Conservation (phyloP, 2,888 invertebrate species). For the Drosophila mulleri region DNA sequence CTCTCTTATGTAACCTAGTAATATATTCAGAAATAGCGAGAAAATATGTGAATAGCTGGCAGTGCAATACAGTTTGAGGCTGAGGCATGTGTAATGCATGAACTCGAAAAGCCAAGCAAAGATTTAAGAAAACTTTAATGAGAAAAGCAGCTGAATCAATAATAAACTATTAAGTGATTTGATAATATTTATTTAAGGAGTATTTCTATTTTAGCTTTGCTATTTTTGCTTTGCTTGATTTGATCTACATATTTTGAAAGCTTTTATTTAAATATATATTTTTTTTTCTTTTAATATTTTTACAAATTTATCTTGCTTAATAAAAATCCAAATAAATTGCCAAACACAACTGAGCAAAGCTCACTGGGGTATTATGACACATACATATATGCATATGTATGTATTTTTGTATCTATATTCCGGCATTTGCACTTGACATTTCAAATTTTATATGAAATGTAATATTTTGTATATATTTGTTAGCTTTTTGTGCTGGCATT, state of each 20-base stretch:
- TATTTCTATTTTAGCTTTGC: no score
- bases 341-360: background rate
- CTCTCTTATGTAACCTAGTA: constrained; percentile 20
- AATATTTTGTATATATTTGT: background rate
- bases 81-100: background rate
- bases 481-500: background rate
- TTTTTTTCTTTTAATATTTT: no score
- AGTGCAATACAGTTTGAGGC: background rate
- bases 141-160: background rate
- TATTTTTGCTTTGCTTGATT: background rate
- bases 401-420: background rate
- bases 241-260: background rate
- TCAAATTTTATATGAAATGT: constrained; percentile 13
- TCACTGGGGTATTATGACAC: background rate
- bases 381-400: background rate
- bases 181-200: no score
- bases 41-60: constrained; percentile 11
- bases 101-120: background rate
- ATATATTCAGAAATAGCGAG: constrained; percentile 18
- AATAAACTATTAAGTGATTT: no score
- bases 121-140: background rate
- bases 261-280: background rate
- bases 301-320: background rate
- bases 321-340: background rate
- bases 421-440: constrained; percentile 20